Percentiles rank a stretch among this genome's conserved stretches.
These are phyloP conservation scores for Valencia hispanica DNA, from an alignment of 2,797 vertebrate genomes.

Conservation along the genomic window DNA sequence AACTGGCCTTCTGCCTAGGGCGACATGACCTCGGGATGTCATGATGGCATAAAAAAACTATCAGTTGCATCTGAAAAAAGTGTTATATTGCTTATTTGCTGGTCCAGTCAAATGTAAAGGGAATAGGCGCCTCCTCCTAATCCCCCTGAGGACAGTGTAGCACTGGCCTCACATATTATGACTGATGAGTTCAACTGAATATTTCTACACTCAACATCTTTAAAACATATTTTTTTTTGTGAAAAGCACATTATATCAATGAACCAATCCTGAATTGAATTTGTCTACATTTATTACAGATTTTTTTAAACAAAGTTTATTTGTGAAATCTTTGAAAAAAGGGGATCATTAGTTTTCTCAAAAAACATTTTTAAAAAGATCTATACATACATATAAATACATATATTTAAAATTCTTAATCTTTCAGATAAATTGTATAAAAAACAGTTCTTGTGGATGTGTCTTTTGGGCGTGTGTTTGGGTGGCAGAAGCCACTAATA, in stretches of 20 bases:
- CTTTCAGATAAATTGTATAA: not conserved
- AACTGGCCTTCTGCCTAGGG: no score
- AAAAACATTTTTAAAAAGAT: no score
- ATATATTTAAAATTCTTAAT: not conserved
- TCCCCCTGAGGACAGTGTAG: no score
- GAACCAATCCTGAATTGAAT: not conserved
- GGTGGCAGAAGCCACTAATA: not conserved
- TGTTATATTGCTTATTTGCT: no score
- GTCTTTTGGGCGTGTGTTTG: not conserved
- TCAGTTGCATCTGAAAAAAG: no score
- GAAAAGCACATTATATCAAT: not conserved
- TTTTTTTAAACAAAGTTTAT: not conserved
- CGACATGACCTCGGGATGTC: no score
- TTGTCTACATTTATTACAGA: not conserved
- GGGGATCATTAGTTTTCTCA: no score
- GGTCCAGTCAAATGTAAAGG: no score
- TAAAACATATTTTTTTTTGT: not conserved
- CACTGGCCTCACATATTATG: no score
- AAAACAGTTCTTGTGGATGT: not conserved
- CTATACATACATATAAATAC: not conserved
- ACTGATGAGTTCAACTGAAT: not conserved
- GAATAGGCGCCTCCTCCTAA: no score
- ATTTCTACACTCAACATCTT: not conserved
- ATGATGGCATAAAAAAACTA: no score
- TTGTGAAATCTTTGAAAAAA: not conserved